These are phyloP conservation scores for Hormiphora californensis DNA, from an alignment of 37 sponge, comb jelly and placozoan genomes.

Conservation along the genomic window DNA sequence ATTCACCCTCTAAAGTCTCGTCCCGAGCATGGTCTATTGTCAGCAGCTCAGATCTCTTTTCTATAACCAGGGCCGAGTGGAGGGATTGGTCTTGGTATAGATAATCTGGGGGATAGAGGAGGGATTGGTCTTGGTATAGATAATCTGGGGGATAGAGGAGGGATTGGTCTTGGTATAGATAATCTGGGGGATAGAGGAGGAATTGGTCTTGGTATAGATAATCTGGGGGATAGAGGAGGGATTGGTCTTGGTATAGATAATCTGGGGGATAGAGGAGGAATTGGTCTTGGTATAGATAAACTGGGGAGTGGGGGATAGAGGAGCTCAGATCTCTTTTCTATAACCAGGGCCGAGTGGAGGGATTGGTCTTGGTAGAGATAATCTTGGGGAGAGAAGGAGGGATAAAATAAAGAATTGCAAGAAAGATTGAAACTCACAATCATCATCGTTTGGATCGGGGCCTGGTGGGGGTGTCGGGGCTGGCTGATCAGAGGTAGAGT, in stretches of 20 bases:
- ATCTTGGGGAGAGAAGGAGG: background rate
- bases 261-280: background rate
- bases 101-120: conserved; percentile 15
- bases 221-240: background rate
- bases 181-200: background rate
- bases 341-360: background rate
- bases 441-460: conserved; percentile 1
- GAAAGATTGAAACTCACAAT: background rate
- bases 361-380: background rate
- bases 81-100: conserved; percentile 35
- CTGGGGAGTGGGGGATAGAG: background rate
- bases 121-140: background rate
- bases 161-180: background rate
- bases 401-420: background rate
- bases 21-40: background rate
- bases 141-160: background rate
- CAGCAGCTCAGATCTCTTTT: background rate
- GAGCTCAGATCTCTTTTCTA: background rate
- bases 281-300: background rate
- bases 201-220: background rate
- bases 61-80: conserved; percentile 41
- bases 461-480: conserved; percentile 16
- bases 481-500: conserved; percentile 12
- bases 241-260: background rate
- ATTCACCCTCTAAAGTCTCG: conserved; percentile 13